Conservation (phyloP, 2,113 vertebrate species). For the Pithys albifrons region DNA sequence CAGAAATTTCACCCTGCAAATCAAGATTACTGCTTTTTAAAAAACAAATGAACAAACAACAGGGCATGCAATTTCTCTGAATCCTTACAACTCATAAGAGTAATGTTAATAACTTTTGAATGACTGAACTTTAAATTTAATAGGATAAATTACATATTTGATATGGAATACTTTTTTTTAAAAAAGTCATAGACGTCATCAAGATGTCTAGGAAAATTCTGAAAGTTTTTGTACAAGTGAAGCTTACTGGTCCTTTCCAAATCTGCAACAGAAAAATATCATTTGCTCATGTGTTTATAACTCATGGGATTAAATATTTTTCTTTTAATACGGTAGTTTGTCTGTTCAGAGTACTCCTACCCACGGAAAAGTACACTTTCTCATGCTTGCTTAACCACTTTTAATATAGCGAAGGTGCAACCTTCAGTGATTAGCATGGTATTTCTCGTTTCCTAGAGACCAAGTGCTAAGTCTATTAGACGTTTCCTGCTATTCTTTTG, state of each 20-base stretch:
- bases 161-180: neutral
- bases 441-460: constrained; percentile 70
- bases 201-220: neutral
- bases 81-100: accelerated
- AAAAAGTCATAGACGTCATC: neutral
- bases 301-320: neutral
- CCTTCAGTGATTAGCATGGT: constrained; percentile 58
- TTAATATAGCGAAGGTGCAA: constrained; percentile 49
- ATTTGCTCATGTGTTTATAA: neutral
- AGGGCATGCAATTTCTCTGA: neutral
- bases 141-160: neutral
- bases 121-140: neutral
- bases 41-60: neutral
- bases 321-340: constrained; percentile 17
- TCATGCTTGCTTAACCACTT: constrained; percentile 52
- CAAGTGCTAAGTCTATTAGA: constrained; percentile 68
- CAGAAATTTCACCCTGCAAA: neutral
- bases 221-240: neutral
- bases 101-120: neutral
- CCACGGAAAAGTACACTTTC: constrained; percentile 20
- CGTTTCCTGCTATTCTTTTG: constrained; percentile 72
- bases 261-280: neutral
- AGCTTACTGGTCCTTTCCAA: neutral
- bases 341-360: neutral
- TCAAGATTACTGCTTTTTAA: neutral